Percentiles rank a stretch among this genome's conserved stretches.
phyloP scores from a whole-genome alignment of 2,113 vertebrate genomes.

The Crotalus tigris region DNA sequence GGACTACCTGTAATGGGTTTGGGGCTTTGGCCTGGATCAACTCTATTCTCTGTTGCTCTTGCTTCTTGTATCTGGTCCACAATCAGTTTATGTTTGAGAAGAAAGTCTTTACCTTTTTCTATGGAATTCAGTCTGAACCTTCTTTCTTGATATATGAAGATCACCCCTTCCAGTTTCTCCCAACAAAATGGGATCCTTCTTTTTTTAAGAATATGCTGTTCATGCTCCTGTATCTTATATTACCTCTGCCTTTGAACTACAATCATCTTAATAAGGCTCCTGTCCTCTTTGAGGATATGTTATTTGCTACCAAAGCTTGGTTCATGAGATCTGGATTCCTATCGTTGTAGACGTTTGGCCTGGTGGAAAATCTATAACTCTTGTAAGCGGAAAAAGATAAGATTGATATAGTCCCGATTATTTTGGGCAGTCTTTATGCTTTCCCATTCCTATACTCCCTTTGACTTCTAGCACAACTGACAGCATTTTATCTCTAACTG shows the following conservation, averaged over 20 bases:
- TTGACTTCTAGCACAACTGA: background rate
- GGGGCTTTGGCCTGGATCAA: background rate
- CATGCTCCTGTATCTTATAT: background rate
- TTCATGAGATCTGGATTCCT: background rate
- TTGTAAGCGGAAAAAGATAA: background rate
- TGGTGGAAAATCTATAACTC: background rate
- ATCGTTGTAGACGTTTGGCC: background rate
- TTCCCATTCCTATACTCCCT: background rate
- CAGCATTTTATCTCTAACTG: background rate
- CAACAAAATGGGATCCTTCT: background rate
- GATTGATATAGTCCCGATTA: background rate
- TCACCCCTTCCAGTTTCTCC: background rate
- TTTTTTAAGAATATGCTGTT: background rate
- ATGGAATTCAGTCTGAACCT: background rate
- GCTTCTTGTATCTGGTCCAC: background rate
- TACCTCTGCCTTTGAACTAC: background rate
- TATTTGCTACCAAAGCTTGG: background rate
- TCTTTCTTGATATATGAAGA: background rate
- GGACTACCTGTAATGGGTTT: background rate
- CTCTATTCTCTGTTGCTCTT: background rate
- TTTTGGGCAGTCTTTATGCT: background rate
- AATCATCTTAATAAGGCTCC: background rate
- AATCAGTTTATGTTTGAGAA: background rate
- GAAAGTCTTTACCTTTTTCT: background rate
- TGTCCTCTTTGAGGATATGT: background rate